Evolutionary conservation across 2,888 invertebrate species (phyloP).

Genomic region (Lasioglossum malachurum): DNA sequence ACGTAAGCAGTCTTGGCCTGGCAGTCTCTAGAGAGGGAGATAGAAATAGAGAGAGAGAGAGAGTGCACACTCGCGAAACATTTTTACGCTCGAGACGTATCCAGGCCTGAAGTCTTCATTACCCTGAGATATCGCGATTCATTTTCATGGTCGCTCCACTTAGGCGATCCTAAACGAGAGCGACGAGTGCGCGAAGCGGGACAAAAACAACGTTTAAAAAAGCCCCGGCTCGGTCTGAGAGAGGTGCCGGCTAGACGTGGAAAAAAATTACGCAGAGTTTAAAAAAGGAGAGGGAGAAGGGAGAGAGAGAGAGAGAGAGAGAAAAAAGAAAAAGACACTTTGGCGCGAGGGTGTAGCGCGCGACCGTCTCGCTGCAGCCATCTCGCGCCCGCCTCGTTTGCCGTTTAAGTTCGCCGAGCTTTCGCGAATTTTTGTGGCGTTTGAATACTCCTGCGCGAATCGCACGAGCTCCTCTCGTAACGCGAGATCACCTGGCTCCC

Average conservation of each 20-base stretch:
- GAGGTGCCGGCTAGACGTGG: constrained; percentile 55
- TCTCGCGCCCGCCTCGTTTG: constrained; percentile 44
- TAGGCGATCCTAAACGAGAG: constrained; percentile 58
- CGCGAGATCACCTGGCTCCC: background rate
- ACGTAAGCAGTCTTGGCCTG: background rate
- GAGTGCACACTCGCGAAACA: constrained; percentile 29
- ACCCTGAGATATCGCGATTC: constrained; percentile 59
- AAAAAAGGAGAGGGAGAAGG: background rate
- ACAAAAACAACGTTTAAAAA: constrained; percentile 52
- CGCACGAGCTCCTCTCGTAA: background rate
- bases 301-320: constrained; percentile 3
- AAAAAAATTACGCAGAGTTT: constrained; percentile 32
- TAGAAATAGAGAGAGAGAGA: background rate
- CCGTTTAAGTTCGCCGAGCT: constrained; percentile 59
- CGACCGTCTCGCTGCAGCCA: constrained; percentile 10
- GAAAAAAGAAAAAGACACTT: constrained; percentile 20
- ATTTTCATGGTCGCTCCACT: constrained; percentile 65
- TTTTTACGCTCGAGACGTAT: constrained; percentile 27
- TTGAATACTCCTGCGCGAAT: constrained; percentile 50
- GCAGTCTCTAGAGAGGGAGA: background rate
- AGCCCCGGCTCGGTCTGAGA: constrained; percentile 20
- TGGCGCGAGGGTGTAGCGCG: constrained; percentile 32
- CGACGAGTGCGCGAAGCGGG: constrained; percentile 43
- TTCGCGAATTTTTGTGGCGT: constrained; percentile 58
- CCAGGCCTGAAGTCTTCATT: constrained; percentile 53